These are phyloP conservation scores for Hormaphis cornu DNA, from an alignment of 1,140 invertebrate genomes.

Conservation along the genomic window DNA sequence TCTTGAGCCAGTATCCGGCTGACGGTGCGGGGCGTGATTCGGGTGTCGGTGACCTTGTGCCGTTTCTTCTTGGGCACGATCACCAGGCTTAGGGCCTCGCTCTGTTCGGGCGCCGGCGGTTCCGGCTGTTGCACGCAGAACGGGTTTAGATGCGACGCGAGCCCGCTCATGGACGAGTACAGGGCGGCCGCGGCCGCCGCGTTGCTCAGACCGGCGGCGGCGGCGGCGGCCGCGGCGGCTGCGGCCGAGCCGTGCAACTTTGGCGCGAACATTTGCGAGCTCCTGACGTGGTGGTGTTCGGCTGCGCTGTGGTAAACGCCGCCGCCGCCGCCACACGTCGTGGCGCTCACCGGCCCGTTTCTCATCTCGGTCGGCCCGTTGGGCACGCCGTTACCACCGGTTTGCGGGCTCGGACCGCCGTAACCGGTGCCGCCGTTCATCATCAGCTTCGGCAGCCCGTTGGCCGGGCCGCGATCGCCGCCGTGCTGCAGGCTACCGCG, in stretches of 20 bases:
- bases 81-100: slow-evolving; percentile 85
- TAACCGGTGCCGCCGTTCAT: slow-evolving; percentile 36
- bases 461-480: slow-evolving; percentile 35
- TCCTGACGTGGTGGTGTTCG: slow-evolving; percentile 46
- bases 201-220: slow-evolving; percentile 55
- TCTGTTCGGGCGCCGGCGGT: slow-evolving; percentile 63
- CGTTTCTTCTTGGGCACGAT: slow-evolving; percentile 91
- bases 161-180: slow-evolving; percentile 51
- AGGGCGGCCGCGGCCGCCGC: slow-evolving; percentile 47
- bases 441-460: slow-evolving; percentile 39
- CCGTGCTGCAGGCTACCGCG: slow-evolving; percentile 46
- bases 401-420: slow-evolving; percentile 40
- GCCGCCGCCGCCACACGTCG: slow-evolving; percentile 40
- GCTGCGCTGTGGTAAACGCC: slow-evolving; percentile 38
- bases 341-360: slow-evolving; percentile 34
- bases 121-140: slow-evolving; percentile 54
- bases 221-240: slow-evolving; percentile 56
- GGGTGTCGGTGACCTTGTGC: slow-evolving; percentile 92
- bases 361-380: slow-evolving; percentile 35
- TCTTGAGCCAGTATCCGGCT: slow-evolving; percentile 75
- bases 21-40: slow-evolving; percentile 83
- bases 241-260: slow-evolving; percentile 53
- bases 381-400: background rate
- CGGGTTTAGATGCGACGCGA: slow-evolving; percentile 54
- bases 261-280: slow-evolving; percentile 62